Percentiles rank a stretch among this genome's conserved stretches.
Conservation (phyloP, 2,888 invertebrate species). For the Plagiodera versicolora region DNA sequence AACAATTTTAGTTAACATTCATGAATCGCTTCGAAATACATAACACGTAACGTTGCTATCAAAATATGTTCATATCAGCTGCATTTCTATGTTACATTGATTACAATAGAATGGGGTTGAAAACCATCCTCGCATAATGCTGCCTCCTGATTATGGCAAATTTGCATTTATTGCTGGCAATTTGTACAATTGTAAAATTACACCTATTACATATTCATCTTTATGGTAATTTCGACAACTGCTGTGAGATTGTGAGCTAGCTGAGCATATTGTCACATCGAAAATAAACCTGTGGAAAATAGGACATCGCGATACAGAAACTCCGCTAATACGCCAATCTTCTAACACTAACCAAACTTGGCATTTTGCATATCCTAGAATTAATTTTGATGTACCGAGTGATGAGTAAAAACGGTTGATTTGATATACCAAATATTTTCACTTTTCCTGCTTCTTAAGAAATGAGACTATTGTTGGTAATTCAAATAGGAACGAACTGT, state of each 20-base stretch:
- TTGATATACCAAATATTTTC: no score
- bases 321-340: background rate
- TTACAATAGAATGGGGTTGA: background rate
- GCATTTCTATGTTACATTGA: background rate
- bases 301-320: background rate
- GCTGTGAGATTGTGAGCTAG: background rate
- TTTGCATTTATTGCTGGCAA: constrained; percentile 26
- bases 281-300: background rate
- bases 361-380: no score
- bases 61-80: background rate
- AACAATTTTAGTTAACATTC: no score
- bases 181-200: constrained; percentile 28
- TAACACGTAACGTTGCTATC: no score
- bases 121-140: background rate
- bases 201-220: constrained; percentile 25
- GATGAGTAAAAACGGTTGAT: no score
- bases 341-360: background rate
- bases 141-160: constrained; percentile 10
- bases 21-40: no score
- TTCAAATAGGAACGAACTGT: no score
- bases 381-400: no score
- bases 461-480: no score
- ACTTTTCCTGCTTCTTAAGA: no score
- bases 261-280: background rate
- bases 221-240: constrained; percentile 20